These are phyloP conservation scores for Drosophila lini DNA, from an alignment of 1,140 invertebrate genomes.

Conservation along the genomic window DNA sequence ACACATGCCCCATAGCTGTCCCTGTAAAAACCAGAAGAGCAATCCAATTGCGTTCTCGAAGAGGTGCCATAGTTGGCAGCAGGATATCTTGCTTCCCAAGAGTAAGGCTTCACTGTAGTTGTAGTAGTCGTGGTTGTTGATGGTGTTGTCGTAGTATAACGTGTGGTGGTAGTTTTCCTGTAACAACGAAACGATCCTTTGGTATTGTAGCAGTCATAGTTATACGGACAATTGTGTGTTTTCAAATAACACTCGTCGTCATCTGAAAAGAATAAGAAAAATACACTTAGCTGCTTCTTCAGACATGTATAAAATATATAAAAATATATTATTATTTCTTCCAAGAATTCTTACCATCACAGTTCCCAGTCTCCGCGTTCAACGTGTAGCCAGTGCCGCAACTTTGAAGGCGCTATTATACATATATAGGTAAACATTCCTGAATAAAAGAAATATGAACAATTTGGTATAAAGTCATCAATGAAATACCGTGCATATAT, in stretches of 20 bases:
- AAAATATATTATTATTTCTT: not conserved
- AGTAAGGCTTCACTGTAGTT: conserved; percentile 27
- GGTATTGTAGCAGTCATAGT: conserved; percentile 94
- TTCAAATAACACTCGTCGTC: conserved; percentile 95
- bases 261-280: conserved; percentile 86
- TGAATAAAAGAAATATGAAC: conserved; percentile 9
- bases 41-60: conserved; percentile 28
- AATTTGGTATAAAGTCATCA: not conserved
- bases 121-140: conserved; percentile 58
- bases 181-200: conserved; percentile 82
- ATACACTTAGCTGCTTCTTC: not conserved
- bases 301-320: not conserved
- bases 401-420: conserved; percentile 87
- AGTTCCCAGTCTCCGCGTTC: conserved; percentile 93
- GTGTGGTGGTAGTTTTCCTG: conserved; percentile 41
- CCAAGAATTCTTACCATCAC: conserved; percentile 88
- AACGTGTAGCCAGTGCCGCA: conserved; percentile 99
- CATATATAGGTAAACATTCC: conserved; percentile 12
- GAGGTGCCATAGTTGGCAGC: conserved; percentile 7
- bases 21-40: conserved; percentile 66
- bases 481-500: conserved; percentile 88
- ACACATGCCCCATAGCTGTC: conserved; percentile 76
- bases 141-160: conserved; percentile 22
- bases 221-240: conserved; percentile 92
- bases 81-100: not conserved